Evolutionary conservation across 2,797 vertebrate species (phyloP).

Genomic region (Pangasius djambal): DNA sequence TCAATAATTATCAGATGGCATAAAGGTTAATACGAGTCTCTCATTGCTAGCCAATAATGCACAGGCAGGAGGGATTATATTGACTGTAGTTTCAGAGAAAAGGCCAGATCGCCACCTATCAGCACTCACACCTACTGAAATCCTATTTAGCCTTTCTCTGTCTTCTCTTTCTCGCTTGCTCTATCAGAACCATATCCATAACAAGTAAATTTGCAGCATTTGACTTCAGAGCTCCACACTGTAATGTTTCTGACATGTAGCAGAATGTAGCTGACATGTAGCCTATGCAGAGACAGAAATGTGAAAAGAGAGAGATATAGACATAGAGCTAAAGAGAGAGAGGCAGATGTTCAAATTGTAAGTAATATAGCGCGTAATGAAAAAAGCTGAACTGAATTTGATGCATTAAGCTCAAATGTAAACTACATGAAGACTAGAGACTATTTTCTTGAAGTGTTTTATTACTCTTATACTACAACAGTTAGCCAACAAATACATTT

Average conservation of each 20-base stretch:
- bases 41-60: constrained; percentile 69
- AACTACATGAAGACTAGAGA: neutral
- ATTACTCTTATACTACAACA: neutral
- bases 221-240: constrained; percentile 43
- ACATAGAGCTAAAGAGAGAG: neutral
- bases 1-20: constrained; percentile 42
- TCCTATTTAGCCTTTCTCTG: constrained; percentile 34
- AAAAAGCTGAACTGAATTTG: neutral
- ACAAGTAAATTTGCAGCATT: constrained; percentile 28
- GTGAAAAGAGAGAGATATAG: neutral
- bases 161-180: neutral
- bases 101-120: constrained; percentile 65
- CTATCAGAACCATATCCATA: constrained; percentile 23
- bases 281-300: neutral
- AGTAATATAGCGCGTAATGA: neutral
- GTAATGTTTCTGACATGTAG: constrained; percentile 51
- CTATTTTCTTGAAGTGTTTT: neutral
- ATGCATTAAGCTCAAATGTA: neutral
- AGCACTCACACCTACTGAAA: constrained; percentile 66
- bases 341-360: neutral
- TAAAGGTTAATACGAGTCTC: constrained; percentile 77
- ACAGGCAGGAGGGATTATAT: constrained; percentile 69
- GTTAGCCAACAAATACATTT: no score
- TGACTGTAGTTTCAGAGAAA: constrained; percentile 71
- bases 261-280: constrained; percentile 40